phyloP scores from a whole-genome alignment of 2,797 vertebrate species.

The Poecilia picta region DNA sequence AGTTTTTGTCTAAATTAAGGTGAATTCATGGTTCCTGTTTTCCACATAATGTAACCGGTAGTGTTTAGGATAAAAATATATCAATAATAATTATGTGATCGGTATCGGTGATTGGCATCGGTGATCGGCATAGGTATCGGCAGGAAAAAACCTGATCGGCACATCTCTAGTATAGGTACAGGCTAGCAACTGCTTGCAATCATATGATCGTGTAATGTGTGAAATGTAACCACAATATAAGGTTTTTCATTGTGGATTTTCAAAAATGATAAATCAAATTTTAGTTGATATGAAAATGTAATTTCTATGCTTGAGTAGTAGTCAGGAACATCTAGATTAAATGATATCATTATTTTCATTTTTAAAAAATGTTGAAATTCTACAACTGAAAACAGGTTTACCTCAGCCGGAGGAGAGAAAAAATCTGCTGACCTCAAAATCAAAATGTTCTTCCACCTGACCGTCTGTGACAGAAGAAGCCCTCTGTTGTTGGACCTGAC shows the following conservation, averaged over 20 bases:
- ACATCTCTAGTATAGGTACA: too few species aligned
- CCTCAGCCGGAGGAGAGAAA: background rate
- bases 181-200: background rate
- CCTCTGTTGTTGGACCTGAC: constrained; percentile 28
- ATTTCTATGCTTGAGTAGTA: background rate
- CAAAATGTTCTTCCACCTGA: background rate
- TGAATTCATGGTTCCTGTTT: too few species aligned
- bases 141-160: too few species aligned
- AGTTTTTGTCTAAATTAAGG: too few species aligned
- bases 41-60: too few species aligned
- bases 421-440: background rate
- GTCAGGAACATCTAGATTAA: background rate
- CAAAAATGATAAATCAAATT: background rate
- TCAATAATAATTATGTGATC: too few species aligned
- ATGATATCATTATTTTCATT: background rate
- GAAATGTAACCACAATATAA: background rate
- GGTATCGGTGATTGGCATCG: too few species aligned
- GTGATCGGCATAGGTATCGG: too few species aligned
- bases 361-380: background rate
- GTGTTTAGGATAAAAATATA: too few species aligned
- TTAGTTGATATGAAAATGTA: background rate
- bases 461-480: constrained; percentile 1
- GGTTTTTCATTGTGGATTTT: background rate
- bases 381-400: background rate
- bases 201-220: background rate